Percentiles rank a stretch among this genome's conserved stretches.
Conservation (phyloP, 2,113 vertebrate species). For the Plecturocebus donacophilus region DNA sequence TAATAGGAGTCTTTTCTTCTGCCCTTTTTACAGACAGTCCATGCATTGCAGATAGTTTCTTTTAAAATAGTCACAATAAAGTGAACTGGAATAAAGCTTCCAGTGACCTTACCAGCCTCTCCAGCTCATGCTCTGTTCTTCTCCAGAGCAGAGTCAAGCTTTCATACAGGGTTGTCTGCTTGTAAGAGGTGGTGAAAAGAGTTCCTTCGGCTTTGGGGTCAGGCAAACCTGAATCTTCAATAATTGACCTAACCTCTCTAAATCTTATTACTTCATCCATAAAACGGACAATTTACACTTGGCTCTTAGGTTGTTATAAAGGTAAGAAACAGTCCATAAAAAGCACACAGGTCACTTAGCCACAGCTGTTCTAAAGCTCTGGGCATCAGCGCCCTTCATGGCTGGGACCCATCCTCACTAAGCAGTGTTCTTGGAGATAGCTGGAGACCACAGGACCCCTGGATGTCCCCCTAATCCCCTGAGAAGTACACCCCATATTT, state of each 20-base stretch:
- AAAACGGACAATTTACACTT: not conserved
- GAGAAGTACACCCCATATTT: not conserved
- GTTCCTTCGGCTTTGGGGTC: not conserved
- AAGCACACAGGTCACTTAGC: not conserved
- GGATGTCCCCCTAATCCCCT: not conserved
- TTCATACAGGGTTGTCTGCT: not conserved
- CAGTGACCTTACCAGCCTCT: not conserved
- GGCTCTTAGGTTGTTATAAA: not conserved
- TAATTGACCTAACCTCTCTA: not conserved
- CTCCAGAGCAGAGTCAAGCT: not conserved
- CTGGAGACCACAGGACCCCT: not conserved
- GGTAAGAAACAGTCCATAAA: not conserved
- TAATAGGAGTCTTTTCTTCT: not conserved
- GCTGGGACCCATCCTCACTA: rapidly evolving
- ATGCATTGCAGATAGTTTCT: not conserved
- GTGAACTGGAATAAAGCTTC: not conserved
- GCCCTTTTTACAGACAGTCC: not conserved
- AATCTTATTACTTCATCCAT: not conserved
- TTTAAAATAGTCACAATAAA: not conserved
- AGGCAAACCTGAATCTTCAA: not conserved
- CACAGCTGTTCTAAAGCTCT: not conserved
- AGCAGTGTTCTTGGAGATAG: not conserved
- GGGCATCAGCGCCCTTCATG: not conserved
- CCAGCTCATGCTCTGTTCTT: not conserved
- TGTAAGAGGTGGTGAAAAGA: not conserved